Conservation (phyloP, 2,888 invertebrate species). For the Abrostola triplasia region DNA sequence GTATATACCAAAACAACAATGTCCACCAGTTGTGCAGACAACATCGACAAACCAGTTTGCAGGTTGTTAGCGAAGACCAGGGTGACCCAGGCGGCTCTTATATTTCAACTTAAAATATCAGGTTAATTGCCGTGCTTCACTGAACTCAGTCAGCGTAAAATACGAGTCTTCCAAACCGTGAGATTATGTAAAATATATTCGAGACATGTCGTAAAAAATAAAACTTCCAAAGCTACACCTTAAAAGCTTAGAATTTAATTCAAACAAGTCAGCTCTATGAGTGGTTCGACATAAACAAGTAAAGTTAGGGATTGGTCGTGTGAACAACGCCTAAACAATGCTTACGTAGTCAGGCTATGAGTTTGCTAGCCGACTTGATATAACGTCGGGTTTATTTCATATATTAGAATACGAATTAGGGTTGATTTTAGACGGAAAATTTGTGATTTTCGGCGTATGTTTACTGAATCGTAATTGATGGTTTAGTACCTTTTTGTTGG, state of each 20-base stretch:
- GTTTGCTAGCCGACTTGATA: slow-evolving; percentile 7
- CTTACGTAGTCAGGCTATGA: slow-evolving; percentile 19
- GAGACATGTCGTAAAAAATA: too few species aligned
- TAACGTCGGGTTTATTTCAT: slow-evolving; percentile 14
- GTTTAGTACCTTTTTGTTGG: neutral
- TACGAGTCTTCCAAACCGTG: too few species aligned
- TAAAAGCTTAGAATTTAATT: slow-evolving; percentile 38
- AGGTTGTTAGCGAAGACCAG: too few species aligned
- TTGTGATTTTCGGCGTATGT: neutral
- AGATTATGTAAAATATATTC: too few species aligned
- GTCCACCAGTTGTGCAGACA: too few species aligned
- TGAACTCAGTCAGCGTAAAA: too few species aligned
- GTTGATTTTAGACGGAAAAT: neutral
- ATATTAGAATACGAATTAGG: slow-evolving; percentile 3
- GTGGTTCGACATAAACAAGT: slow-evolving; percentile 17
- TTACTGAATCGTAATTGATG: neutral
- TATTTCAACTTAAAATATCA: too few species aligned
- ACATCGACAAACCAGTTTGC: too few species aligned
- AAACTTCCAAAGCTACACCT: neutral
- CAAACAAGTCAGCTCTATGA: slow-evolving; percentile 36
- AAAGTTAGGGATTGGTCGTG: slow-evolving; percentile 12
- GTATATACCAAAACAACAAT: too few species aligned
- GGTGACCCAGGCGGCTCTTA: too few species aligned
- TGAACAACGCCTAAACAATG: slow-evolving; percentile 18
- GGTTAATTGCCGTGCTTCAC: too few species aligned